Evolutionary conservation across 1,140 invertebrate species (phyloP).

Genomic region (Brachionus rubens): DNA sequence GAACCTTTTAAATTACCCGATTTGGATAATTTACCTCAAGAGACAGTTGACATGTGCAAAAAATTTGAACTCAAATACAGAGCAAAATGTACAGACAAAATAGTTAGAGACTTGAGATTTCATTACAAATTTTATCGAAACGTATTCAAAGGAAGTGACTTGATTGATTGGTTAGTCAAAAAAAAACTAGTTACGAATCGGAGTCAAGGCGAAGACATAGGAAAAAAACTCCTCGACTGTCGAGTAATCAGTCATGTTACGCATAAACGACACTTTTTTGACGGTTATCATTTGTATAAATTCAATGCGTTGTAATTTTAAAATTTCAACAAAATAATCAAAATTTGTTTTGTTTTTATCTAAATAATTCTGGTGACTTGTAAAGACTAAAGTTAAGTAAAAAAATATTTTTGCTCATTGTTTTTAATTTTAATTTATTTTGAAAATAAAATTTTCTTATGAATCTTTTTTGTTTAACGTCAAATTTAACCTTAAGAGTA

Average conservation of each 20-base stretch:
- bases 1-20: conserved; percentile 5
- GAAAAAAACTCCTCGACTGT: conserved; percentile 75
- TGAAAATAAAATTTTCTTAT: too few relatives aligned
- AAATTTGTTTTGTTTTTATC: background rate
- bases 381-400: background rate
- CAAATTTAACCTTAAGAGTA: too few relatives aligned
- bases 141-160: conserved; percentile 76
- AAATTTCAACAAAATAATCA: background rate
- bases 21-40: conserved; percentile 63
- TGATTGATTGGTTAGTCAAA: conserved; percentile 79
- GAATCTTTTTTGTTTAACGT: too few relatives aligned
- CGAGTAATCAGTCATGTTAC: conserved; percentile 77
- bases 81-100: conserved; percentile 73
- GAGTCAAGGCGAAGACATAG: conserved; percentile 75
- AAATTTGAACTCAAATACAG: conserved; percentile 81
- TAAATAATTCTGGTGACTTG: background rate
- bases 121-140: conserved; percentile 57
- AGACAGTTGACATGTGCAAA: conserved; percentile 77
- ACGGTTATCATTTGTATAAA: conserved; percentile 62
- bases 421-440: too few relatives aligned
- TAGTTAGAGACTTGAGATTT: conserved; percentile 71
- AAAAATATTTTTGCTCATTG: background rate
- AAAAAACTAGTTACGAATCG: conserved; percentile 73
- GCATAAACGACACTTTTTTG: conserved; percentile 73
- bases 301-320: background rate